Base-by-base conservation (phyloP, 2,888 invertebrate species). In the Campaea margaritaria region DNA sequence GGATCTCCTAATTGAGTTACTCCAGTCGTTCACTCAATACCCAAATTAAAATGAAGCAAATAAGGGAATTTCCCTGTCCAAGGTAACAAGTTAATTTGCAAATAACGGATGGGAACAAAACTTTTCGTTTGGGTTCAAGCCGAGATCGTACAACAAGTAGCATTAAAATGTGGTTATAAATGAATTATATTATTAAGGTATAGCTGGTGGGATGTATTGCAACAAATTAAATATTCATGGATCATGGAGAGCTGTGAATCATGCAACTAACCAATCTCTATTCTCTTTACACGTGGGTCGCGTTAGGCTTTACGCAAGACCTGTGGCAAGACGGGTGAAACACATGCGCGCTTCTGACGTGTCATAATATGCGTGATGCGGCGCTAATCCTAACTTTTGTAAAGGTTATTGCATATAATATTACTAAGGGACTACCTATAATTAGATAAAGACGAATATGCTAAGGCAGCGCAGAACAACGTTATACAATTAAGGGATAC, bases 1-100 rank as follows among this genome's bases (percentile, higher is more conserved):
- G 50, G 42, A 46, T 41, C 52, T 49, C 48, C 53, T 67, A 67
- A 69, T 65, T 67, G 58, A 65, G 60, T 67, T 64, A 62, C 64
- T 49, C 42, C 41, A 49, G 63, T 61, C 44, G 57, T 62, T 66
- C 56, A 52, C 62, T 60, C 56, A 53, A 50, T 58, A 58, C 36
- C 49, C 56, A 62, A 62, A 59, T 60, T 58, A 50, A 66, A 34
- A 53, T 28, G 41, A 44, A 47, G 44, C 31, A 57, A 62, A 67
- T 46, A 62, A 53, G 51, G 46, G 56, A 61, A 62, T 50, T 61
- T 50, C 54, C 48, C 47, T 50, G 34, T 60, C 43, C 61, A 51
- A 62, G 55, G 53, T 38, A 56, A 51, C 47, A 16, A 50, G 53
- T 53, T 65, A 56, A 58, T 65, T 60, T 58, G 52, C 49, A 64